Base-by-base conservation (phyloP, 2,113 vertebrate species). In the Callopanchax toddi region DNA sequence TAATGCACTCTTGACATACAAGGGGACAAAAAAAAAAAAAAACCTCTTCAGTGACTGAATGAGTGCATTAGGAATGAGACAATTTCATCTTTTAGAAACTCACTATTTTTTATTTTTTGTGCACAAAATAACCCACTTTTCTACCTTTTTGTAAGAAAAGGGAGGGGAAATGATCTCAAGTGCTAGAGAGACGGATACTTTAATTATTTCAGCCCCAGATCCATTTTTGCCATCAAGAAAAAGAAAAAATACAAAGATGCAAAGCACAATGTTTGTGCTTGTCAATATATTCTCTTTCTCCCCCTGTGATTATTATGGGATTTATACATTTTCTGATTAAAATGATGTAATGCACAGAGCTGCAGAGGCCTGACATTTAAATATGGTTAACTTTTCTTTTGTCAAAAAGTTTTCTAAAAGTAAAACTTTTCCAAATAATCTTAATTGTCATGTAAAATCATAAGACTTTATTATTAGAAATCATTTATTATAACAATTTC, bases 41-140 rank as follows among this genome's bases (percentile, higher is more conserved):
- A 71, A 17, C 17, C 15, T 60, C 32, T 40, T 59, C 7, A 65
- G 39, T 40, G 21, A 17, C 23, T 23, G 25, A 60, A 44, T 57
- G 34, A 17, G 5, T 64, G 58, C 11, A 60, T 64, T 74, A 17
- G 26, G 39, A 76, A 49, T 39, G 36, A 46, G 46, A 53, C 16
- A 49, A 25, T 58, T 32, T 48, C 9, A 21, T 22, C 1, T 57
- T 52, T 53, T 2, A 16, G 20, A 18, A 51, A 26, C 21, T 34
- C 15, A 29, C n/a, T 21, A 21, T 34, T 42, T 69, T 49, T 2
- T 6, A 29, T 17, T 50, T 56, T 58, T 50, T 40, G 11, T n/a
- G 26, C 10, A 16, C 46, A 5, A 13, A 48, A 1, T 3, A 43
- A 44, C 1, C 32, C 1, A 12, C 0, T 1, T 39, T 49, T 52